Base-by-base conservation (phyloP, 2,113 vertebrate species). In the Gallinago paraguaiae region DNA sequence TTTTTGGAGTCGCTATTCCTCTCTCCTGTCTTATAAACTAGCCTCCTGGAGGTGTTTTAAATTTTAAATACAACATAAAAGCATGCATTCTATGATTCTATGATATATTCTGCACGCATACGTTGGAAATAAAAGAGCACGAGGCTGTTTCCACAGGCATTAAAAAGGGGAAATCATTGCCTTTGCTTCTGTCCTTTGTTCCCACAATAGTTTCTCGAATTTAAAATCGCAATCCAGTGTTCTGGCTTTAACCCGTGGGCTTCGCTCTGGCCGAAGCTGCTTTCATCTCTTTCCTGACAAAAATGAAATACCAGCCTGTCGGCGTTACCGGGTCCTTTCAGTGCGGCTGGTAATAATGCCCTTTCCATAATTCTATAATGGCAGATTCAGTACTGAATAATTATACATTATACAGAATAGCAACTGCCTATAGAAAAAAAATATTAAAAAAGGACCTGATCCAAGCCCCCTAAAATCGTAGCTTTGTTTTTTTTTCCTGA, bases 41-140 rank as follows among this genome's bases (percentile, higher is more conserved):
- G 30, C 57, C 39, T 92, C 68, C 69, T 43, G 48, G 24, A 78
- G 31, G 10, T 83, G 51, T 56, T 39, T 93, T 88, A 61, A 87
- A 81, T 74, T 91, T 54, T 53, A 91, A 82, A 43, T 22, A 51
- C 4, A 51, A 84, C 71, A 76, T 69, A 82, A 86, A 88, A 74
- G 3, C 0, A 0, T 33, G 51, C 4, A 3, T 39, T 39, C 39
- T 39, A 39, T 39, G 39, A 12, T 39, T 39, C 39, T 39, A 39
- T 39, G 39, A 39, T 17, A 15, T 56, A 35, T 68, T 88, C 65
- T 63, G 45, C 45, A 16, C 4, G 16, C 6, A 3, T 11, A 8
- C 31, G 13, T 4, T 57, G 61, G 54, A 60, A 82, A 75, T 16
- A 28, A 89, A 90, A 68, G 51, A 39, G 30, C 11, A 4, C 2